A percentile compares a stretch with the other conserved stretches of the same genome.
Conservation (phyloP, 2,888 invertebrate species). For the Lasioglossum oenotherae region DNA sequence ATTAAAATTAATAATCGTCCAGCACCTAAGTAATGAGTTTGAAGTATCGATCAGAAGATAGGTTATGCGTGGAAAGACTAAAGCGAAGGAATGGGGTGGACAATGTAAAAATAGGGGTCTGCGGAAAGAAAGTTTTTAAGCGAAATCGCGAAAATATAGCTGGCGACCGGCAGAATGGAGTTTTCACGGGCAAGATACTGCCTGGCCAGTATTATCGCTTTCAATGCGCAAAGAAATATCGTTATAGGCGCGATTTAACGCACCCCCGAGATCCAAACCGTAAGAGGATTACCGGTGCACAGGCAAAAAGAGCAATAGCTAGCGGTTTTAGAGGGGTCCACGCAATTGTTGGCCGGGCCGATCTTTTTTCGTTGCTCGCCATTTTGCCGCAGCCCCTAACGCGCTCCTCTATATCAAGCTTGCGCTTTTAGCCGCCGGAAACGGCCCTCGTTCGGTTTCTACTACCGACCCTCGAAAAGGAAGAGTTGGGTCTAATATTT, state of each 20-base stretch:
- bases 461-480: neutral
- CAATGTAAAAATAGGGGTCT: neutral
- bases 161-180: slow-evolving; percentile 16
- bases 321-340: slow-evolving; percentile 24
- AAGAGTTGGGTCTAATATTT: neutral
- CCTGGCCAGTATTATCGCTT: slow-evolving; percentile 27
- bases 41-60: neutral
- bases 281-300: slow-evolving; percentile 64
- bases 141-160: slow-evolving; percentile 15
- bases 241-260: slow-evolving; percentile 67
- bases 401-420: neutral
- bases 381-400: slow-evolving; percentile 15
- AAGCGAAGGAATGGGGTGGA: neutral
- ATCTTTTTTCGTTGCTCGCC: slow-evolving; percentile 46
- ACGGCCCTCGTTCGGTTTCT: neutral
- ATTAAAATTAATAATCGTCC: neutral
- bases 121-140: neutral
- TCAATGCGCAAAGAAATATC: slow-evolving; percentile 49
- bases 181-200: slow-evolving; percentile 28
- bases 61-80: neutral
- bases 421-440: neutral
- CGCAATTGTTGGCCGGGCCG: slow-evolving; percentile 40
- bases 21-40: neutral
- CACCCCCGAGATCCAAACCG: slow-evolving; percentile 40
- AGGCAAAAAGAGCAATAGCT: slow-evolving; percentile 43